Percentiles rank a stretch among this genome's conserved stretches.
These are phyloP conservation scores for Caradrina clavipalpis DNA, from an alignment of 2,888 invertebrate species.

Conservation along the genomic window DNA sequence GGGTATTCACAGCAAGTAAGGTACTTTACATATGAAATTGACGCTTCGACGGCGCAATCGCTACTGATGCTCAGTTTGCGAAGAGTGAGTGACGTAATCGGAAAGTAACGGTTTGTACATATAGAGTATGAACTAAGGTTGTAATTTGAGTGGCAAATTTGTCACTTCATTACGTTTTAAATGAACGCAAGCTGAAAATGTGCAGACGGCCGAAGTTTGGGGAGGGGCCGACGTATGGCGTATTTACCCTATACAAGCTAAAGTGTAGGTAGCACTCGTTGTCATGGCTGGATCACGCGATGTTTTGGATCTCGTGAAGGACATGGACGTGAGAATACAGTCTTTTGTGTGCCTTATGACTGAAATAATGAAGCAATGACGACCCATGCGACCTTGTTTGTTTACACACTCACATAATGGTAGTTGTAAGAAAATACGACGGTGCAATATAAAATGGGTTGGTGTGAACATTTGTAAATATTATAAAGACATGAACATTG, in stretches of 20 bases:
- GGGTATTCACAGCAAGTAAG: too few relatives aligned
- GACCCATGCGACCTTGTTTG: slow-evolving; percentile 47
- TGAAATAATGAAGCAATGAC: slow-evolving; percentile 42
- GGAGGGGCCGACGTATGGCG: too few relatives aligned
- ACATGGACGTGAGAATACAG: slow-evolving; percentile 54
- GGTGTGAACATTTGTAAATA: slow-evolving; percentile 39
- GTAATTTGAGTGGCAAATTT: too few relatives aligned
- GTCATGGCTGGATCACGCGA: slow-evolving; percentile 65
- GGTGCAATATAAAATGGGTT: slow-evolving; percentile 9
- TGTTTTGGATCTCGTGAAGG: slow-evolving; percentile 60
- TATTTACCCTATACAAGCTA: slow-evolving; percentile 38
- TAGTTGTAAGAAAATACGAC: slow-evolving; percentile 19
- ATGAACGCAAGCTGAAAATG: too few relatives aligned
- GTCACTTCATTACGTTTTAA: too few relatives aligned
- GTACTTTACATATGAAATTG: too few relatives aligned
- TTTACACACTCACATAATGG: slow-evolving; percentile 35
- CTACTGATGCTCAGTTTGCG: too few relatives aligned
- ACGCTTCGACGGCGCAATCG: too few relatives aligned
- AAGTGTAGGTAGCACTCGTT: slow-evolving; percentile 55
- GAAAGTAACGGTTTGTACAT: too few relatives aligned
- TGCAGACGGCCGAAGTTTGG: too few relatives aligned
- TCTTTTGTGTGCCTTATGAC: slow-evolving; percentile 59
- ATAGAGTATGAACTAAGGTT: too few relatives aligned
- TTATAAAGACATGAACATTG: slow-evolving; percentile 26
- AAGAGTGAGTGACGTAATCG: too few relatives aligned